Evolutionary conservation across 2,888 invertebrate species (phyloP), one percentile per base, ranked within the genome.

Genomic region (Agriopis leucophaearia): DNA sequence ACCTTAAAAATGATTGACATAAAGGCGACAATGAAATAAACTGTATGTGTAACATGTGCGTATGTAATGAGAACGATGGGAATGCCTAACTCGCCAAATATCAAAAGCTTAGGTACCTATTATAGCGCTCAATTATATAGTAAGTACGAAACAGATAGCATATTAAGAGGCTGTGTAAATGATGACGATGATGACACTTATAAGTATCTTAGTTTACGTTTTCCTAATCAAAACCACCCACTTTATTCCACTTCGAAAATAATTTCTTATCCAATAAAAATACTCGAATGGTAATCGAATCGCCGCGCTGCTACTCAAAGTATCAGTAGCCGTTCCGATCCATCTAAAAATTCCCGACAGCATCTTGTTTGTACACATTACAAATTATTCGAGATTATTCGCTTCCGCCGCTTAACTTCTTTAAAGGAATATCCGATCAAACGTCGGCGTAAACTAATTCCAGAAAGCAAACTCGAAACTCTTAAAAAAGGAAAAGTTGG

Each of bases 391-490:
- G 78, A 83, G 86, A 87, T 88, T 84, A 87, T 84, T 80, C 78
- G 78, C 77, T 79, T 76, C 83, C 82, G 79, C 76, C 82, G 82
- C 81, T 88, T 87, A 88, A 90, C 88, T 86, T 88, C 88, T 88
- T 92, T 88, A 91, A 88, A 88, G 89, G 90, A 90, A 91, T 93
- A 91, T 88, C 89, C 88, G 89, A 93, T 93, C 90, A 92, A 93
- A 92, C 90, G 89, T 84, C 80, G 85, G 81, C 83, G 91, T 88
- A 92, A 92, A 94, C 94, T 91, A 92, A 94, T 93, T 92, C 85
- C 90, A 81, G 72, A 78, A 87, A 88, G 91, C 88, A 90, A 93
- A 93, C 91, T 91, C 84, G 81, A 84, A 89, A 87, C 88, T 88
- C 85, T 78, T 84, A 84, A 90, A 89, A 86, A 82, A 80, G 76